These are phyloP conservation scores for Horisme vitalbata DNA, from an alignment of 2,888 invertebrate species.

Conservation along the genomic window DNA sequence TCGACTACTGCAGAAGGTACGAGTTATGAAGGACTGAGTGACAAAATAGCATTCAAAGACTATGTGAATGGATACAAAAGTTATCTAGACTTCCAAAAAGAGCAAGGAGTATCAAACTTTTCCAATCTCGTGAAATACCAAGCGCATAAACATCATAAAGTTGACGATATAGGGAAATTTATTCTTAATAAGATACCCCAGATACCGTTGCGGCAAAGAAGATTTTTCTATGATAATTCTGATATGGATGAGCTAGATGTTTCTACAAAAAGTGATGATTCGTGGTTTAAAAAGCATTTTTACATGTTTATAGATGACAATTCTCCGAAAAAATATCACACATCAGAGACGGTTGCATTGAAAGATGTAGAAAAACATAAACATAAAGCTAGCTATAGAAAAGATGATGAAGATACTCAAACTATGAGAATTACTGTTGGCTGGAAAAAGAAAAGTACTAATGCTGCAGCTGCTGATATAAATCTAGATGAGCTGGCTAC, in stretches of 20 bases:
- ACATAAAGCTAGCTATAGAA: neutral
- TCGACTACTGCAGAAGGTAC: constrained; percentile 33
- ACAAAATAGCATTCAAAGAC: constrained; percentile 61
- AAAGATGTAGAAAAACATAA: constrained; percentile 31
- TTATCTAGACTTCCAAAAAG: constrained; percentile 64
- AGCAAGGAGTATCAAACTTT: constrained; percentile 54
- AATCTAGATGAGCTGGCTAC: constrained; percentile 29
- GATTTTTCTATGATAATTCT: constrained; percentile 51
- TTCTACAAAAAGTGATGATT: constrained; percentile 64
- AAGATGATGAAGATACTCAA: neutral
- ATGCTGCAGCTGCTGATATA: constrained; percentile 7
- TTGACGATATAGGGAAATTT: constrained; percentile 72
- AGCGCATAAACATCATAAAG: constrained; percentile 68
- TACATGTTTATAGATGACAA: constrained; percentile 57
- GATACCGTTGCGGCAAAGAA: constrained; percentile 40
- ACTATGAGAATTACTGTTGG: neutral
- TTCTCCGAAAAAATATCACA: constrained; percentile 59
- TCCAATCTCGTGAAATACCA: constrained; percentile 64
- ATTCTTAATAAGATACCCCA: constrained; percentile 65
- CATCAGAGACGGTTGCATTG: constrained; percentile 55
- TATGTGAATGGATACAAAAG: constrained; percentile 68
- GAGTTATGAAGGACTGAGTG: constrained; percentile 49
- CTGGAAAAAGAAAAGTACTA: neutral
- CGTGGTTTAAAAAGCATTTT: constrained; percentile 70
- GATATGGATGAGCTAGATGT: constrained; percentile 59